phyloP scores from a whole-genome alignment of 2,888 invertebrate species.

The Tetramorium bicarinatum region DNA sequence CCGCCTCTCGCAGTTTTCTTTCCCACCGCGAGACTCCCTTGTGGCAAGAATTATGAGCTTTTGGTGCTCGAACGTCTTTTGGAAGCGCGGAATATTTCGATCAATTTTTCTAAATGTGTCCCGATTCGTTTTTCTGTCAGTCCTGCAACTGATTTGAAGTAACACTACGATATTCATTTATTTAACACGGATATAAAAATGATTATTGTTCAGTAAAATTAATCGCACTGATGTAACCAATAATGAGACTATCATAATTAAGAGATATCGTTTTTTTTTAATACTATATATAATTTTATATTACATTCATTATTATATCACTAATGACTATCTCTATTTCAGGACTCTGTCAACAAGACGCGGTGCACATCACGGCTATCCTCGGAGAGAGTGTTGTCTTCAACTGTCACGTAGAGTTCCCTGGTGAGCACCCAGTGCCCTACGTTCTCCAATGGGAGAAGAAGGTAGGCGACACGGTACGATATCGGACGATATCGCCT shows the following conservation, averaged over 20 bases:
- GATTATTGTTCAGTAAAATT: not conserved
- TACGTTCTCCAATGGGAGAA: conserved; percentile 99
- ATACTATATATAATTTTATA: no score
- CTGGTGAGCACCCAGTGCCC: conserved; percentile 97
- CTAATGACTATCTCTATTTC: conserved; percentile 79
- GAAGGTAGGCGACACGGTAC: conserved; percentile 99
- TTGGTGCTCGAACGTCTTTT: not conserved
- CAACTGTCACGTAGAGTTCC: conserved; percentile 99
- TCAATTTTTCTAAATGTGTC: not conserved
- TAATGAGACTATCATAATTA: not conserved
- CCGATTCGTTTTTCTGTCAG: not conserved
- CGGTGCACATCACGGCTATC: conserved; percentile 98
- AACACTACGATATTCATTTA: not conserved
- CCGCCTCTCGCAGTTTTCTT: conserved; percentile 34
- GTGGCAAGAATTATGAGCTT: conserved; percentile 48
- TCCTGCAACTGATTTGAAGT: not conserved
- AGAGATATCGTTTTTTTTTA: no score
- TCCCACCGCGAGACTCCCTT: not conserved
- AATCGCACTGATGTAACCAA: not conserved
- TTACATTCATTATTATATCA: not conserved
- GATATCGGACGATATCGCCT: conserved; percentile 88
- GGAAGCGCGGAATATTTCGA: conserved; percentile 6
- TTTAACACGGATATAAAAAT: not conserved
- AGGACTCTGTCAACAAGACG: conserved; percentile 95
- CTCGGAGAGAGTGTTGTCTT: conserved; percentile 98